Percentiles rank a stretch among this genome's conserved stretches.
Conservation (phyloP, 2,113 vertebrate genomes). For the Corydoras maculifer region DNA sequence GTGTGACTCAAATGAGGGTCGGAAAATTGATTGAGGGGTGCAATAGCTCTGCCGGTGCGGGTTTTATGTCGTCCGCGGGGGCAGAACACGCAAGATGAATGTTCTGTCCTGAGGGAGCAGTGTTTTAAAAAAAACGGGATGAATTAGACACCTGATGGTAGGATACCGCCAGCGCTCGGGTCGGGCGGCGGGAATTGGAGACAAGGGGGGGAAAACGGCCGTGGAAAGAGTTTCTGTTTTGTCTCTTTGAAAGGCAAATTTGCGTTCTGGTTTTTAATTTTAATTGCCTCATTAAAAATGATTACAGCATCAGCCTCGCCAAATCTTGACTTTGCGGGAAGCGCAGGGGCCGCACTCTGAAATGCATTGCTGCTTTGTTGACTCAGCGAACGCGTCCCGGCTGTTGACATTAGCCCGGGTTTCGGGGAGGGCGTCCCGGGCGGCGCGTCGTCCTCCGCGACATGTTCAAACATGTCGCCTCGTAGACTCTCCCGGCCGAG, state of each 20-base stretch:
- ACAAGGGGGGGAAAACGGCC: no score
- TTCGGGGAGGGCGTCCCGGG: conserved; percentile 2
- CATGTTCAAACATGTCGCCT: conserved; percentile 11
- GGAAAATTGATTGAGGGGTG: not conserved
- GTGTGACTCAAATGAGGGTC: no score
- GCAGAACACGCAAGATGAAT: not conserved
- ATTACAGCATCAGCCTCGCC: conserved; percentile 63
- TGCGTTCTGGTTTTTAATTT: conserved; percentile 57
- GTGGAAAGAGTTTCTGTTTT: conserved; percentile 38
- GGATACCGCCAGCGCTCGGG: no score
- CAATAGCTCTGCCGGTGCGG: not conserved
- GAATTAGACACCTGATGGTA: no score
- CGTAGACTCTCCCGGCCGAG: conserved; percentile 24
- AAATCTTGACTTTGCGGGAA: conserved; percentile 49
- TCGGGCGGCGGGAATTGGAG: no score
- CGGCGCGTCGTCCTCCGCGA: not conserved
- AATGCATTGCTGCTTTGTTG: conserved; percentile 7
- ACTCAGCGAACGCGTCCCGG: conserved; percentile 23
- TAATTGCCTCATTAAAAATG: conserved; percentile 68
- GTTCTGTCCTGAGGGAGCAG: conserved; percentile 25
- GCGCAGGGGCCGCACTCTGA: not conserved
- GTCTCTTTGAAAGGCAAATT: conserved; percentile 52
- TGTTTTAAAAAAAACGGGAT: not conserved
- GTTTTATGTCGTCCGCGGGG: no score
- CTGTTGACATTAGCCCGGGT: conserved; percentile 18